Percentiles rank a stretch among this genome's conserved stretches.
These are phyloP conservation scores for Zeugodacus cucurbitae DNA, from an alignment of 1,140 invertebrate species.

Conservation along the genomic window DNA sequence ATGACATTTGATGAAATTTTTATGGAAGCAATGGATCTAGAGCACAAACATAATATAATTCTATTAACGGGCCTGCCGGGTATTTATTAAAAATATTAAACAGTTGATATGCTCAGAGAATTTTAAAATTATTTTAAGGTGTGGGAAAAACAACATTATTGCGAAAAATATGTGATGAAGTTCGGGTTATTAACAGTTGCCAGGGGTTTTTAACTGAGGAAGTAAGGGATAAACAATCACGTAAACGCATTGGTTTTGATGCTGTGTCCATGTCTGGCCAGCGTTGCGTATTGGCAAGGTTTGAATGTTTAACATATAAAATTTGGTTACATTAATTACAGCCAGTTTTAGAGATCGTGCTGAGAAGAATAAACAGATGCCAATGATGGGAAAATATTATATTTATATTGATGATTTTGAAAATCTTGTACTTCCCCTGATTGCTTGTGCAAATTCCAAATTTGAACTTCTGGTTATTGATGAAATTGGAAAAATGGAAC, in stretches of 20 bases:
- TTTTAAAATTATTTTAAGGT: conserved; percentile 61
- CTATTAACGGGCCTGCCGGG: conserved; percentile 57
- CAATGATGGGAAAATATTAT: conserved; percentile 71
- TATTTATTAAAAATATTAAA: conserved; percentile 28
- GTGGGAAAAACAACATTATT: conserved; percentile 74
- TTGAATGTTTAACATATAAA: not conserved
- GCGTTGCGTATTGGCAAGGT: conserved; percentile 67
- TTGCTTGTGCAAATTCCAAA: not conserved
- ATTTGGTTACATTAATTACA: not conserved
- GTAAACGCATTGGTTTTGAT: conserved; percentile 72
- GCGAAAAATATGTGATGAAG: conserved; percentile 67
- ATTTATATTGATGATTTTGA: conserved; percentile 73
- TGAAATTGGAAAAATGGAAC: conserved; percentile 79
- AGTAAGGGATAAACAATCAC: conserved; percentile 62
- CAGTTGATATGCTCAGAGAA: not conserved
- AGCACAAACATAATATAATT: conserved; percentile 34
- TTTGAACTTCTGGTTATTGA: conserved; percentile 69
- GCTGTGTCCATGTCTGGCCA: conserved; percentile 68
- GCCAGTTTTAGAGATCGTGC: not conserved
- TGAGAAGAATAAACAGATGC: not conserved
- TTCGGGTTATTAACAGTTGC: conserved; percentile 59
- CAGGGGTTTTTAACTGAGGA: conserved; percentile 76
- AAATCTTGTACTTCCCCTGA: conserved; percentile 57
- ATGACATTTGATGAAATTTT: too few relatives aligned
- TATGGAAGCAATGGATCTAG: not conserved